phyloP scores from a whole-genome alignment of 2,113 vertebrate genomes.

The Psilopsiagon aurifrons region DNA sequence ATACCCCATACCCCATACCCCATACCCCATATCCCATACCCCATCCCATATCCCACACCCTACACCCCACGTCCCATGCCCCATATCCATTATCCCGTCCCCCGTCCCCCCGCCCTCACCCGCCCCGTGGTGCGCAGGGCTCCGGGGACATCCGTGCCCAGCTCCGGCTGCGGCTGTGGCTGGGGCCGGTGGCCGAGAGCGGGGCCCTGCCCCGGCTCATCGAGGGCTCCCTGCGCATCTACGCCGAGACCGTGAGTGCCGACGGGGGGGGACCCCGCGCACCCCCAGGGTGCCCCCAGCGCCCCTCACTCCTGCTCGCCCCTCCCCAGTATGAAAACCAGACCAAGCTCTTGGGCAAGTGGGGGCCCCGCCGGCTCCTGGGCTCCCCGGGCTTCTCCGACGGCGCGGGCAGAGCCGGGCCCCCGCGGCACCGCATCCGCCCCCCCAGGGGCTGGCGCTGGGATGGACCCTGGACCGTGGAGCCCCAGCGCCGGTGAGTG shows the following conservation, averaged over 20 bases:
- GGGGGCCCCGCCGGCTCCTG: conserved; percentile 55
- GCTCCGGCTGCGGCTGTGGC: conserved; percentile 76
- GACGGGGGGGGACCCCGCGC: background rate
- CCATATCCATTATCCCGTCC: no score
- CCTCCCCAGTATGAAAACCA: conserved; percentile 73
- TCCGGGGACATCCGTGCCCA: background rate
- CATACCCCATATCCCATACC: no score
- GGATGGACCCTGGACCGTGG: conserved; percentile 67
- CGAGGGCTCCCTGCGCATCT: conserved; percentile 45
- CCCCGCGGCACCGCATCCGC: conserved; percentile 40
- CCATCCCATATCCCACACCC: no score
- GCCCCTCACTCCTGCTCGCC: no score
- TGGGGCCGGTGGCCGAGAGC: conserved; percentile 59
- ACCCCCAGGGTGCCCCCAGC: background rate
- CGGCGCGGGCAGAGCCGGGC: conserved; percentile 22
- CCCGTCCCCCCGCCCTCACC: background rate
- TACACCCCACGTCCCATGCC: no score
- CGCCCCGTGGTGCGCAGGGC: background rate
- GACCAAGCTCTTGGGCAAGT: conserved; percentile 57
- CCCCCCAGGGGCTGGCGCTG: conserved; percentile 72
- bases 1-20: no score
- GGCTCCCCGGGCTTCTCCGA: conserved; percentile 63
- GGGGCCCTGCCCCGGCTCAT: conserved; percentile 22
- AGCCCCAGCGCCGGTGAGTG: conserved; percentile 72
- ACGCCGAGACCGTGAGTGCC: conserved; percentile 52